Evolutionary conservation across 2,113 vertebrate species (phyloP).

Genomic region (Psammodynastes pulverulentus): DNA sequence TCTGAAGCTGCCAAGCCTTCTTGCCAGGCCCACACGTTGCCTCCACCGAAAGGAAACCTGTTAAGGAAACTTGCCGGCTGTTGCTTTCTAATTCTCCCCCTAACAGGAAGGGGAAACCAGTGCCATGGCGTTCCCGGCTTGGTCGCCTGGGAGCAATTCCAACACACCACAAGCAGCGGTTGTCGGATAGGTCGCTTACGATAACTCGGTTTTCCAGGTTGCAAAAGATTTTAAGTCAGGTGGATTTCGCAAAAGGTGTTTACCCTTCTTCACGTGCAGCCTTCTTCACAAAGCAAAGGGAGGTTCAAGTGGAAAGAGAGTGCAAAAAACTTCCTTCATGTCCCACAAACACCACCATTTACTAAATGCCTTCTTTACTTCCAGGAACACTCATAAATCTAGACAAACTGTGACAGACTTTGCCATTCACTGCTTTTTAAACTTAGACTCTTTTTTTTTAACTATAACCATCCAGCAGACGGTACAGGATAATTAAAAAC

Average conservation of each 20-base stretch:
- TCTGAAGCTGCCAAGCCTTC: background rate
- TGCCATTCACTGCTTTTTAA: too few species aligned
- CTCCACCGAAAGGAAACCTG: background rate
- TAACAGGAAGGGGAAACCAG: background rate
- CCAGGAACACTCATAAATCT: too few species aligned
- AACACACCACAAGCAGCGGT: background rate
- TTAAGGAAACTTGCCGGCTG: background rate
- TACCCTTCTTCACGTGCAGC: conserved; percentile 8
- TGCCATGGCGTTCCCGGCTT: background rate
- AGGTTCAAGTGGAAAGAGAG: background rate
- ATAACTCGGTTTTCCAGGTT: background rate
- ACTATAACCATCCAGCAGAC: too few species aligned
- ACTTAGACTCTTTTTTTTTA: too few species aligned
- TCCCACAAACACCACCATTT: background rate
- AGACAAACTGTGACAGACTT: too few species aligned
- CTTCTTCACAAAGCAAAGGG: background rate
- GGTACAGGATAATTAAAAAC: too few species aligned
- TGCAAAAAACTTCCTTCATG: accelerated
- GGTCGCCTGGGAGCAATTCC: background rate
- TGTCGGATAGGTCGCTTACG: background rate
- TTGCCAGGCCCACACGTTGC: background rate
- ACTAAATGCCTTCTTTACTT: too few species aligned
- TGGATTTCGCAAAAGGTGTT: conserved; percentile 27
- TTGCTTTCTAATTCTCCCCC: background rate
- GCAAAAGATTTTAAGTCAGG: conserved; percentile 28